Conservation (phyloP, 2,797 vertebrate species). For the Champsocephalus gunnari region DNA sequence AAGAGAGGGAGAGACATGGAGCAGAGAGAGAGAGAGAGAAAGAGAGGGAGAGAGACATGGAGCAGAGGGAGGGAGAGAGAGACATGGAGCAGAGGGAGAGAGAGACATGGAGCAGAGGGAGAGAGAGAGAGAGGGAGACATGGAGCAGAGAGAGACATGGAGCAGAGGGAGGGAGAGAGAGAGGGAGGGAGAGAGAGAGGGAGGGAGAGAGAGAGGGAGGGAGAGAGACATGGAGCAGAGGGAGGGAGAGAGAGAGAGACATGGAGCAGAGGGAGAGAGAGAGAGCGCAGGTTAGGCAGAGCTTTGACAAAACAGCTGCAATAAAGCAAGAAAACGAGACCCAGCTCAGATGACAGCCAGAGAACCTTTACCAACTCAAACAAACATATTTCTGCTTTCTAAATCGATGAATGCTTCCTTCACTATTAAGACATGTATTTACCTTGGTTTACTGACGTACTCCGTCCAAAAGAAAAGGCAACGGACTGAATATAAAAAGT, state of each 20-base stretch:
- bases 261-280: no score
- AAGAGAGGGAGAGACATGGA: neutral
- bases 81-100: no score
- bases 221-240: no score
- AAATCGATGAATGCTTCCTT: conserved; percentile 4
- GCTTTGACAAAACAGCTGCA: conserved; percentile 6
- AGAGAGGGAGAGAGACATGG: no score
- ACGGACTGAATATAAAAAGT: no score
- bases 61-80: neutral
- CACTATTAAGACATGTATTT: neutral
- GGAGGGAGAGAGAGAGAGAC: no score
- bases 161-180: no score
- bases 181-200: no score
- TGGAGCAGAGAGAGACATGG: no score
- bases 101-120: neutral
- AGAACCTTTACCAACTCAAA: conserved; percentile 19
- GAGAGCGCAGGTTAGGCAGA: conserved; percentile 19
- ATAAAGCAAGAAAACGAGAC: conserved; percentile 19
- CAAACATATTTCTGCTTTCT: neutral
- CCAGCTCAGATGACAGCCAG: conserved; percentile 29
- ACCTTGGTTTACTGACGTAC: neutral
- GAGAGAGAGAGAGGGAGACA: neutral
- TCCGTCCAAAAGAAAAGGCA: neutral
- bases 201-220: no score
- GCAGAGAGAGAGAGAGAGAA: neutral